A percentile compares a stretch with the other conserved stretches of the same genome.
Conservation (phyloP, 2,797 vertebrate genomes). For the Sylvilagus floridanus region DNA sequence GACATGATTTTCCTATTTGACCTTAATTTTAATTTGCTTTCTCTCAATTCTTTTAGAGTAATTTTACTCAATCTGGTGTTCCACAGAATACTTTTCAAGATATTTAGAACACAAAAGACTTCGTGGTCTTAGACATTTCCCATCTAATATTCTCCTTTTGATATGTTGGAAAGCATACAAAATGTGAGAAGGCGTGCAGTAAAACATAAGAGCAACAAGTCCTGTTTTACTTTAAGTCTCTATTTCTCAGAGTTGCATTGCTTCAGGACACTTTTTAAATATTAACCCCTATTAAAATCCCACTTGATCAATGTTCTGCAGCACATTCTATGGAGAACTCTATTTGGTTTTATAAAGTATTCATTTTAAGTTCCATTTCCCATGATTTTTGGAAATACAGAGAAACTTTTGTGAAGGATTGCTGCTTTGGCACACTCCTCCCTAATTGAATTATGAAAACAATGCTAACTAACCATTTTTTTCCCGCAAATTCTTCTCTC, state of each 20-base stretch:
- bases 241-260: background rate
- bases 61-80: conserved; percentile 35
- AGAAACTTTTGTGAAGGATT: background rate
- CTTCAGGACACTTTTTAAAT: background rate
- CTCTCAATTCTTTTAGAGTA: conserved; percentile 8
- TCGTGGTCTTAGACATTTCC: conserved; percentile 45
- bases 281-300: background rate
- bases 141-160: conserved; percentile 3
- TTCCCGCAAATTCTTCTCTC: background rate
- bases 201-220: conserved; percentile 21
- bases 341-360: background rate
- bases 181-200: background rate
- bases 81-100: conserved; percentile 18
- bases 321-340: background rate
- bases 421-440: background rate
- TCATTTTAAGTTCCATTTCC: background rate
- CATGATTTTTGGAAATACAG: background rate
- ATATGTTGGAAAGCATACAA: conserved; percentile 6
- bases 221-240: background rate
- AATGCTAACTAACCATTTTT: background rate
- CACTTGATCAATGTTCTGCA: background rate
- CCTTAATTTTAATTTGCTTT: conserved; percentile 15
- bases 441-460: background rate
- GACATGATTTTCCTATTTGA: background rate
- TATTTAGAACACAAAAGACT: conserved; percentile 25